phyloP scores from a whole-genome alignment of 2,797 vertebrate genomes.

The Hapalemur alaotrensis region DNA sequence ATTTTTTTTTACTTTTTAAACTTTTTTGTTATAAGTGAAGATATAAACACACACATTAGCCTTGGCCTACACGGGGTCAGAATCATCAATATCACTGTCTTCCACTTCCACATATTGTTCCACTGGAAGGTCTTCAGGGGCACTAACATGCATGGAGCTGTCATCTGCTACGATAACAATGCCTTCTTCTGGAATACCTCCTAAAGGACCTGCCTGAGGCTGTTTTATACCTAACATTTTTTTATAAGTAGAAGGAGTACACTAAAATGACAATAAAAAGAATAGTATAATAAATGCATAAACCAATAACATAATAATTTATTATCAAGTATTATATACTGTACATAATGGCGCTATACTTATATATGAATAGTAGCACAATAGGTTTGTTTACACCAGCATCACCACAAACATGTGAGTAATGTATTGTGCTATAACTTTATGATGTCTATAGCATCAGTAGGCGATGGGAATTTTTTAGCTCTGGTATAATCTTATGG shows the following conservation, averaged over 20 bases:
- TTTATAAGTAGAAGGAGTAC: no score
- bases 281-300: no score
- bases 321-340: not conserved
- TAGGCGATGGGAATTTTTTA: not conserved
- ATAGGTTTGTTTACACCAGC: not conserved
- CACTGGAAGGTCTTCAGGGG: no score
- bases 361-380: not conserved
- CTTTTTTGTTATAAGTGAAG: not conserved
- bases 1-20: not conserved
- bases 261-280: no score
- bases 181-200: no score
- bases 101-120: not conserved
- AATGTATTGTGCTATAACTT: not conserved
- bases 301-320: not conserved
- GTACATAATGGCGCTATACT: not conserved
- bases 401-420: not conserved
- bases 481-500: not conserved
- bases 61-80: not conserved
- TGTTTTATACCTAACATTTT: no score
- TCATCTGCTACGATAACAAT: no score
- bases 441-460: not conserved
- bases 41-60: not conserved
- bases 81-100: not conserved
- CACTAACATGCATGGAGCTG: no score
- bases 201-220: no score